Conservation (phyloP, 2,888 invertebrate genomes). For the Conomelus anceps region DNA sequence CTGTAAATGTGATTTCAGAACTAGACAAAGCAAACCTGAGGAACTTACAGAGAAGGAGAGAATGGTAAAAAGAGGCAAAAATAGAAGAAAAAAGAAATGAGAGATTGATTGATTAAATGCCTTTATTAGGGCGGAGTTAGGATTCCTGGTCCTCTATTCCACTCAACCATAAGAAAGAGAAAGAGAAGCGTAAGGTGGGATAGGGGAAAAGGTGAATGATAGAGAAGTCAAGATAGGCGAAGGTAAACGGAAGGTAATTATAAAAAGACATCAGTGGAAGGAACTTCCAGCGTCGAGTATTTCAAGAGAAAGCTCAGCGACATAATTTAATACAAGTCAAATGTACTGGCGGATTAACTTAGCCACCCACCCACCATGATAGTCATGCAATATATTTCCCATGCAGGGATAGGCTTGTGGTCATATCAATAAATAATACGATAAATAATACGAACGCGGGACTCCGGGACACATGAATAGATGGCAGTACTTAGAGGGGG, state of each 20-base stretch:
- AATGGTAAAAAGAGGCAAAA: not conserved
- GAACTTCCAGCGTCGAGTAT: not conserved
- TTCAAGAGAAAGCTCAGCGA: not conserved
- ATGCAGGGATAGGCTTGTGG: not conserved
- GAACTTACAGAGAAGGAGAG: not conserved
- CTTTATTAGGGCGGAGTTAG: too few species aligned
- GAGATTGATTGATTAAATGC: too few species aligned
- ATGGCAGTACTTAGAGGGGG: not conserved
- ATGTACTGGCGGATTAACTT: not conserved
- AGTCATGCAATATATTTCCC: not conserved
- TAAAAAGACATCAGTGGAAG: too few species aligned
- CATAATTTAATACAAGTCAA: not conserved
- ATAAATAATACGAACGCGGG: not conserved
- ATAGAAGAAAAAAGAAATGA: too few species aligned
- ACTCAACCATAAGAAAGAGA: not conserved
- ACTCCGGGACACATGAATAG: not conserved
- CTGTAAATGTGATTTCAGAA: too few species aligned
- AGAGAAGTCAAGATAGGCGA: not conserved
- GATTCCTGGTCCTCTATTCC: too few species aligned
- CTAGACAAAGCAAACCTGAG: too few species aligned
- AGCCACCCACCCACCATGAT: not conserved
- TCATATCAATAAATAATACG: not conserved
- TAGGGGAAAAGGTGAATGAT: not conserved
- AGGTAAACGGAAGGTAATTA: not conserved
- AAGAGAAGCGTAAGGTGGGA: not conserved